phyloP scores from a whole-genome alignment of 2,888 invertebrate species.

The Ormyrus nitidulus region DNA sequence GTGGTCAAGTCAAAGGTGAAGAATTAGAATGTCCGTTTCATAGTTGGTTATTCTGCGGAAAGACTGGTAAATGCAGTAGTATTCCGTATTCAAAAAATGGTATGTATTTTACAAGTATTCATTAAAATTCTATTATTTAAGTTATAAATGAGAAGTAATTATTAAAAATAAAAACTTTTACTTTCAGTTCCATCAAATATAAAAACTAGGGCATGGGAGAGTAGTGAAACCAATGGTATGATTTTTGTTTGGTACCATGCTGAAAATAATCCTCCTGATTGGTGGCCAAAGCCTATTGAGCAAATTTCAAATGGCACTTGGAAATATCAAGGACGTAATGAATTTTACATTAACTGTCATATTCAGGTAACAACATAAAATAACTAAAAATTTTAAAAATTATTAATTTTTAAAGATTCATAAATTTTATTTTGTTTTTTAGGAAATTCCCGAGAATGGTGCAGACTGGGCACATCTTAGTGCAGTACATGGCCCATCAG shows the following conservation, averaged over 20 bases:
- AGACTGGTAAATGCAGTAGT: constrained; percentile 83
- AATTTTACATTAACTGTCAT: constrained; percentile 86
- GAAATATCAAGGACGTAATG: constrained; percentile 86
- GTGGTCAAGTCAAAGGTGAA: constrained; percentile 85
- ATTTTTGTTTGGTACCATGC: constrained; percentile 91
- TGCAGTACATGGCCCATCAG: constrained; percentile 83
- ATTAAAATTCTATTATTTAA: not conserved
- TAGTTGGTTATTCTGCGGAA: constrained; percentile 87
- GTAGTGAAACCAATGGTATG: constrained; percentile 83
- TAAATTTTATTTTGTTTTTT: constrained; percentile 30
- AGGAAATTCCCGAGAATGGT: constrained; percentile 95
- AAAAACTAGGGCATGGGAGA: constrained; percentile 83
- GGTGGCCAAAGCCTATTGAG: constrained; percentile 80
- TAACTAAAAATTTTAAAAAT: constrained; percentile 3
- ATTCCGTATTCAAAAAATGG: constrained; percentile 82
- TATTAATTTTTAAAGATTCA: not conserved
- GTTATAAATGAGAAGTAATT: too few relatives aligned
- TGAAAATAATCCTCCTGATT: constrained; percentile 82
- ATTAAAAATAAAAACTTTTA: not conserved
- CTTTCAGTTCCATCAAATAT: constrained; percentile 82
- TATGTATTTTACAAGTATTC: constrained; percentile 26
- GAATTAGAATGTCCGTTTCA: constrained; percentile 94
- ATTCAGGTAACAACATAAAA: constrained; percentile 79
- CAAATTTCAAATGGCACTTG: constrained; percentile 79
- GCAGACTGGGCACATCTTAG: constrained; percentile 89